Conservation (phyloP, 1,140 invertebrate species). For the Bilobella aurantiaca region DNA sequence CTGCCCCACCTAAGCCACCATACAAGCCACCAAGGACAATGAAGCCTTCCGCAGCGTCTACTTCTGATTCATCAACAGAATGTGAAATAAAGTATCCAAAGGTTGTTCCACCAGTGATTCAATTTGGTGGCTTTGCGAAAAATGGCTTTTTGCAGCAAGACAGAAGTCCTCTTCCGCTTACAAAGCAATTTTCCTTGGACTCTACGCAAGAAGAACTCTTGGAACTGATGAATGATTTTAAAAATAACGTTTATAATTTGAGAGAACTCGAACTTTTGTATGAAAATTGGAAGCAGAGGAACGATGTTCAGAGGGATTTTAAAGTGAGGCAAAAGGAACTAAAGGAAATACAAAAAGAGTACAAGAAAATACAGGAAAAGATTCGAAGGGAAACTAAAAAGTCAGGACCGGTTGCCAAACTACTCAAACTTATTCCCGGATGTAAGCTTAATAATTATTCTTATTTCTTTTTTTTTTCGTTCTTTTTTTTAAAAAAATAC, state of each 20-base stretch:
- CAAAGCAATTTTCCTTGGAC: conserved; percentile 14
- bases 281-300: conserved; percentile 69
- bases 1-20: background rate
- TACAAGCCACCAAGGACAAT: background rate
- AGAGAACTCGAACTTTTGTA: conserved; percentile 71
- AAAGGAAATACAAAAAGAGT: conserved; percentile 63
- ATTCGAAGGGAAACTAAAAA: conserved; percentile 42
- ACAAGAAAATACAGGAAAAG: conserved; percentile 68
- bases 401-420: conserved; percentile 5
- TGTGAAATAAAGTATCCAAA: background rate
- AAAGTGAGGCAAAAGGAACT: conserved; percentile 73
- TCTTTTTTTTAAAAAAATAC: too few relatives aligned
- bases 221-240: conserved; percentile 79
- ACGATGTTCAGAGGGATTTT: conserved; percentile 72
- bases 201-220: conserved; percentile 60
- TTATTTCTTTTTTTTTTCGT: too few relatives aligned
- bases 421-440: conserved; percentile 6
- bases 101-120: background rate
- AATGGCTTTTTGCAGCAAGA: background rate
- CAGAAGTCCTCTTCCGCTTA: background rate
- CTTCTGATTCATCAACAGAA: too few relatives aligned
- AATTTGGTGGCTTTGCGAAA: background rate
- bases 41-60: too few relatives aligned
- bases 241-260: conserved; percentile 69
- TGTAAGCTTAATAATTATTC: conserved; percentile 2